These are phyloP conservation scores for Pachymerium ferrugineum DNA, from an alignment of 2,888 invertebrate species.

Conservation along the genomic window DNA sequence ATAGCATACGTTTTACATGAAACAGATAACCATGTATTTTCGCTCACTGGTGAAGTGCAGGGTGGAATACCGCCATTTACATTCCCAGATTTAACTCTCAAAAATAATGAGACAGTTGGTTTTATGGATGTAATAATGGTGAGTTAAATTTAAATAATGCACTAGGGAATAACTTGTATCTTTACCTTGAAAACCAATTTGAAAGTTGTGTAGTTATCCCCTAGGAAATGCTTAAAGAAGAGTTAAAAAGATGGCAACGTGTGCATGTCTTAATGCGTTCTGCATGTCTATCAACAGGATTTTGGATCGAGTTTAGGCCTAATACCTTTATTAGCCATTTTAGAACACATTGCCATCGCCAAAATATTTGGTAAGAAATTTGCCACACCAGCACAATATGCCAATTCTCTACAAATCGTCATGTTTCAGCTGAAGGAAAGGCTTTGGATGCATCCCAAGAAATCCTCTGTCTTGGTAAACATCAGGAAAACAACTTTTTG, in stretches of 20 bases:
- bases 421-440: constrained; percentile 42
- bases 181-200: not conserved
- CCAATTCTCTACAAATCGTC: not conserved
- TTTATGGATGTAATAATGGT: no score
- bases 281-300: no score
- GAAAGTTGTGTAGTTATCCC: not conserved
- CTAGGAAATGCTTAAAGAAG: no score
- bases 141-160: no score
- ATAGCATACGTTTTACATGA: constrained; percentile 56
- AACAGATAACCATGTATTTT: constrained; percentile 37
- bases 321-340: constrained; percentile 75
- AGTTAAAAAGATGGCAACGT: no score
- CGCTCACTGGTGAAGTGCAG: constrained; percentile 39
- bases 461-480: constrained; percentile 43
- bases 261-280: no score
- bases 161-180: not conserved
- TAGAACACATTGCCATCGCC: constrained; percentile 89
- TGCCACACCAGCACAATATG: not conserved
- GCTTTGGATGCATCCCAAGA: constrained; percentile 35
- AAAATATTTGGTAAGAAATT: constrained; percentile 77
- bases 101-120: no score
- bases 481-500: not conserved
- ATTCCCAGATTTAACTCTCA: constrained; percentile 35
- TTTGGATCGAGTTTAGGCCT: constrained; percentile 80
- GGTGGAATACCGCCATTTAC: constrained; percentile 40